phyloP scores from a whole-genome alignment of 64 coral and sea anemone genomes.

The Cladopsammia gracilis region DNA sequence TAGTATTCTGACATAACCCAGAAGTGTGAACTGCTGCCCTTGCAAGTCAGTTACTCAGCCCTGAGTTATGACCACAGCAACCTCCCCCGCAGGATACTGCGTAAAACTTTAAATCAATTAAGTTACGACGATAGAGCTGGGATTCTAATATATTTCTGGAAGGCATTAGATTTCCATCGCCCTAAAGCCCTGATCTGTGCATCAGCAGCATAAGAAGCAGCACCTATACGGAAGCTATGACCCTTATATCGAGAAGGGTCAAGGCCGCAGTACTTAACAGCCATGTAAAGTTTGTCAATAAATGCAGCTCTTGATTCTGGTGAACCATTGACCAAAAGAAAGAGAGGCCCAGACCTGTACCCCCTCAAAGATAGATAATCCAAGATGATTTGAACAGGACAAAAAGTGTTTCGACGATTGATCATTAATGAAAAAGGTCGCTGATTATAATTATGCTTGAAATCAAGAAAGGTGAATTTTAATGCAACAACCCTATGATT shows the following conservation, averaged over 20 bases:
- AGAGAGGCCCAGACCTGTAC: constrained; percentile 9
- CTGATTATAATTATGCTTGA: constrained; percentile 57
- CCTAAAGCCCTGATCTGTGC: constrained; percentile 41
- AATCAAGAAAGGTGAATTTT: constrained; percentile 49
- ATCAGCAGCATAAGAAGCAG: constrained; percentile 47
- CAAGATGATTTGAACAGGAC: constrained; percentile 42
- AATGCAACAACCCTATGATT: constrained; percentile 7
- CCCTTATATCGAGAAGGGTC: constrained; percentile 45
- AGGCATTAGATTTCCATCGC: constrained; percentile 53
- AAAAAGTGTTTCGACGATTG: constrained; percentile 2
- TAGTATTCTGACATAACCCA: too few relatives aligned
- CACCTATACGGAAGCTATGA: constrained; percentile 50
- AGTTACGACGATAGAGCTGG: not conserved
- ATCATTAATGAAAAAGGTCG: constrained; percentile 36
- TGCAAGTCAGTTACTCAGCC: constrained; percentile 20
- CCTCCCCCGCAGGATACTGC: not conserved
- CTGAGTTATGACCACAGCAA: constrained; percentile 1
- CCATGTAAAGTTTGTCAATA: constrained; percentile 12
- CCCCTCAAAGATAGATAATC: constrained; percentile 37
- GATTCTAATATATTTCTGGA: constrained; percentile 21
- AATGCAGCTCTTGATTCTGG: constrained; percentile 39
- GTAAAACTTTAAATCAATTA: not conserved
- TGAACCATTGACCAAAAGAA: not conserved
- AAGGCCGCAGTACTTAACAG: constrained; percentile 15
- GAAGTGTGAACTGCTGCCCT: constrained; percentile 7